Evolutionary conservation across 2,888 invertebrate species (phyloP).

Genomic region (Trimorus sp.): DNA sequence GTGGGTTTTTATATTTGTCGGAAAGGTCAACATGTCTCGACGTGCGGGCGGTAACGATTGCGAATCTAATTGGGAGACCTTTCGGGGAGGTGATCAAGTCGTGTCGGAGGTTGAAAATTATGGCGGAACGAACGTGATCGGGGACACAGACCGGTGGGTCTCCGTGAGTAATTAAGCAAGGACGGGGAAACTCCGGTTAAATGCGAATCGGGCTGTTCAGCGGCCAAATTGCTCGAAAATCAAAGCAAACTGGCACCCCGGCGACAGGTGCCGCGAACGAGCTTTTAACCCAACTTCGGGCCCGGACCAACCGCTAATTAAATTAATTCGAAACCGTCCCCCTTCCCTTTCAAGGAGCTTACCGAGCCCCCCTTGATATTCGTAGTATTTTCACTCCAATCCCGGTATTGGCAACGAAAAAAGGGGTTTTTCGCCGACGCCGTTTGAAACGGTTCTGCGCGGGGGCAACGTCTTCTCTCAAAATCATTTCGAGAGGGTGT

Average conservation of each 20-base stretch:
- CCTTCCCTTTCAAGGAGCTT: not conserved
- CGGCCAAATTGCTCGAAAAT: too few species aligned
- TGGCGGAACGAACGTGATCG: too few species aligned
- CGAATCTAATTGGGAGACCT: too few species aligned
- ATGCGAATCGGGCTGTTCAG: too few species aligned
- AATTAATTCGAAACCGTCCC: slow-evolving; percentile 75
- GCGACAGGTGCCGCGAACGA: too few species aligned
- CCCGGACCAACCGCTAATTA: slow-evolving; percentile 79
- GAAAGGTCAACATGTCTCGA: slow-evolving; percentile 18
- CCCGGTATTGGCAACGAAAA: slow-evolving; percentile 41
- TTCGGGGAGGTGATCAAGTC: too few species aligned
- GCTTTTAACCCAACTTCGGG: slow-evolving; percentile 70
- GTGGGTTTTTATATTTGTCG: too few species aligned
- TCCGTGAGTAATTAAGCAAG: too few species aligned
- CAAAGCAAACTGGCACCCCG: too few species aligned
- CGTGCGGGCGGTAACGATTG: slow-evolving; percentile 16
- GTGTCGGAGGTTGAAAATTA: too few species aligned
- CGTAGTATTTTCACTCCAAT: slow-evolving; percentile 37
- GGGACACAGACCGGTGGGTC: too few species aligned
- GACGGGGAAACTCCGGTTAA: too few species aligned
- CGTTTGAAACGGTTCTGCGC: slow-evolving; percentile 38
- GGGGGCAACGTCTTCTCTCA: slow-evolving; percentile 35
- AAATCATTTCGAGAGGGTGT: slow-evolving; percentile 48
- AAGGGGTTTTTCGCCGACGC: slow-evolving; percentile 30
- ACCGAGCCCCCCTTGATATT: slow-evolving; percentile 55